Evolutionary conservation across 1,140 invertebrate species (phyloP), one percentile per base, ranked within the genome.

Genomic region (Meloidogyne exigua): DNA sequence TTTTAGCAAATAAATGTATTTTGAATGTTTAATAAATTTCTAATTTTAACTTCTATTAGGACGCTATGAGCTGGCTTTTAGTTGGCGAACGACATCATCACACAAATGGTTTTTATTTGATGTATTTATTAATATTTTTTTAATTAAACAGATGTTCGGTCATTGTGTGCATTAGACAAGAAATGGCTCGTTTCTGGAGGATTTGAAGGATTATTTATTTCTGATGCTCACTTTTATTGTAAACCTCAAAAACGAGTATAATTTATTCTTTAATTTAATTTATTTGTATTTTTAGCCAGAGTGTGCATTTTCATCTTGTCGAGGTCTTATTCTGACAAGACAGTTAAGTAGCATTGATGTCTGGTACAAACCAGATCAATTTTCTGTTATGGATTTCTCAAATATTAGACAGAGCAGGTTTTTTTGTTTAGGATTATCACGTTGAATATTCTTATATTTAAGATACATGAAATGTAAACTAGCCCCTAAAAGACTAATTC

Each of bases 131-230:
- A 21, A 18, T 10, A 7, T 4, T 12, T 26, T 26, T 66, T 66
- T 66, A 26, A 39, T 67, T 81, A 11, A 7, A 79, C 80, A 64
- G 81, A 82, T 71, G 81, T 82, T 57, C 65, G 68, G 5, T 26
- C 75, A 4, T 62, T 82, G 71, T 49, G 67, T 62, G 75, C 67
- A 25, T 39, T 82, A 25, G 80, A 75, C 36, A 64, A 44, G 9
- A 18, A 36, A 21, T 82, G 80, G 79, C 70, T 82, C 1, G 26
- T 82, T 62, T 82, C 81, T 65, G 81, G 82, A 23, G 81, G 81
- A 18, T 70, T 80, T 12, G 81, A 84, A 57, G 70, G 83, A 21
- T 64, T 82, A 18, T 71, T 76, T 57, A 70, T 82, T 70, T 82
- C 81, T 4, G 62, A 81, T 44, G 32, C 42, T 25, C 25, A 25